Conservation (phyloP, 92 coral and sea anemone genomes). For the Zoanthus solanderi region DNA sequence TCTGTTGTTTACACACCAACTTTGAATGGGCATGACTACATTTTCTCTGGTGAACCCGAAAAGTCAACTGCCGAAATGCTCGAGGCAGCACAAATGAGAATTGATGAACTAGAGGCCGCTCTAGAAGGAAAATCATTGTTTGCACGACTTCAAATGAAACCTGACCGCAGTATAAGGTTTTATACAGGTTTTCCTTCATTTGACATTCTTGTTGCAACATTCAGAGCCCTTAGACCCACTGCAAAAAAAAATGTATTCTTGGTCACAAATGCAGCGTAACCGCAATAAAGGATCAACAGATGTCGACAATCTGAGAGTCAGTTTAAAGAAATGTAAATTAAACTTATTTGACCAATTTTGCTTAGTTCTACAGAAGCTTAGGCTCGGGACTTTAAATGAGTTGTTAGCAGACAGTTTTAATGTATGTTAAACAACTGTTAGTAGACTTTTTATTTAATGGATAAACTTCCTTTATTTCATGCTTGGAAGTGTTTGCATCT, state of each 20-base stretch:
- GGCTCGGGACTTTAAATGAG: constrained; percentile 63
- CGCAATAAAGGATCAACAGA: not conserved
- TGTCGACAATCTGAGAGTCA: constrained; percentile 24
- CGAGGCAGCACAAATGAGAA: constrained; percentile 27
- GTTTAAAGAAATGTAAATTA: constrained; percentile 39
- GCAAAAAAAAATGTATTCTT: constrained; percentile 27
- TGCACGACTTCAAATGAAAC: not conserved
- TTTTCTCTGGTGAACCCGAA: constrained; percentile 17
- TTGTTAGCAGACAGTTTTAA: constrained; percentile 47
- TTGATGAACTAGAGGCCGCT: not conserved
- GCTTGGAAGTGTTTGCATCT: constrained; percentile 51
- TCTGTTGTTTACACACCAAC: too few relatives aligned
- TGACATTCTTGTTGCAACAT: not conserved
- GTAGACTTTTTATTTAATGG: constrained; percentile 61
- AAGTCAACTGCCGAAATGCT: constrained; percentile 12
- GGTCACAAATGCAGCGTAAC: constrained; percentile 16
- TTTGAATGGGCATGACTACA: too few relatives aligned
- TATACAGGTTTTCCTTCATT: constrained; percentile 23
- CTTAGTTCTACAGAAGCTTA: constrained; percentile 40
- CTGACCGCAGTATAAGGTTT: not conserved
- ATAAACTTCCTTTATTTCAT: constrained; percentile 60
- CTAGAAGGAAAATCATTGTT: not conserved
- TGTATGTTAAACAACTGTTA: constrained; percentile 45
- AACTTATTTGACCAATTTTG: constrained; percentile 62
- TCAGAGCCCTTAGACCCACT: constrained; percentile 17